phyloP scores from a whole-genome alignment of 2,888 invertebrate genomes.

The Synergus laeviventris region DNA sequence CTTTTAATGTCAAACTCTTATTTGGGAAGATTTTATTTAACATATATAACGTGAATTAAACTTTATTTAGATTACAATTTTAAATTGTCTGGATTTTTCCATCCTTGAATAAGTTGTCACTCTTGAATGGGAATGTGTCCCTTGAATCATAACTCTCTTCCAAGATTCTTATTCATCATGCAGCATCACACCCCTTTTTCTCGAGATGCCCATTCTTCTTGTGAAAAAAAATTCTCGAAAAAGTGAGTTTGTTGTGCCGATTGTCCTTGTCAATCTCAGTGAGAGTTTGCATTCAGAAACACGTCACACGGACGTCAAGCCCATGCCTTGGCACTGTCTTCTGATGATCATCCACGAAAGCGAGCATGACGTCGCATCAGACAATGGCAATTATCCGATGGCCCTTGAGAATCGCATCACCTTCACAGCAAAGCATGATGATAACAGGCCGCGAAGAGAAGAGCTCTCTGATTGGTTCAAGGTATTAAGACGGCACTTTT shows the following conservation, averaged over 20 bases:
- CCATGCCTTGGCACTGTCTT: conserved; percentile 33
- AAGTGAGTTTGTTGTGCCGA: not conserved
- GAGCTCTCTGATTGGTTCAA: conserved; percentile 43
- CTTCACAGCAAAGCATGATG: conserved; percentile 48
- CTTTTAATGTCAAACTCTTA: no score
- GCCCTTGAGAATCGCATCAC: conserved; percentile 46
- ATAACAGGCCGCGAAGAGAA: conserved; percentile 51
- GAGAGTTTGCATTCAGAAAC: conserved; percentile 24
- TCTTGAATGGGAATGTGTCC: not conserved
- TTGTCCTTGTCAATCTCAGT: conserved; percentile 5
- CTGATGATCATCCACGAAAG: conserved; percentile 44
- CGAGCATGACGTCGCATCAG: conserved; percentile 37
- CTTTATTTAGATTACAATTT: not conserved
- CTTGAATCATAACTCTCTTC: not conserved
- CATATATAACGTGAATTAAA: no score
- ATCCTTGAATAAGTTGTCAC: not conserved
- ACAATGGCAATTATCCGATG: conserved; percentile 51
- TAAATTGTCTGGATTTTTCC: not conserved
- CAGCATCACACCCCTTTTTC: not conserved
- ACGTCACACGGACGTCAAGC: conserved; percentile 29
- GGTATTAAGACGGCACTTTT: conserved; percentile 50
- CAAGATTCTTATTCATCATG: not conserved
- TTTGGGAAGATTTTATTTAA: no score
- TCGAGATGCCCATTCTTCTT: not conserved
- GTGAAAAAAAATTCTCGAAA: not conserved